Conservation (phyloP, 2,888 invertebrate genomes). For the Monoplex corrugatus region DNA sequence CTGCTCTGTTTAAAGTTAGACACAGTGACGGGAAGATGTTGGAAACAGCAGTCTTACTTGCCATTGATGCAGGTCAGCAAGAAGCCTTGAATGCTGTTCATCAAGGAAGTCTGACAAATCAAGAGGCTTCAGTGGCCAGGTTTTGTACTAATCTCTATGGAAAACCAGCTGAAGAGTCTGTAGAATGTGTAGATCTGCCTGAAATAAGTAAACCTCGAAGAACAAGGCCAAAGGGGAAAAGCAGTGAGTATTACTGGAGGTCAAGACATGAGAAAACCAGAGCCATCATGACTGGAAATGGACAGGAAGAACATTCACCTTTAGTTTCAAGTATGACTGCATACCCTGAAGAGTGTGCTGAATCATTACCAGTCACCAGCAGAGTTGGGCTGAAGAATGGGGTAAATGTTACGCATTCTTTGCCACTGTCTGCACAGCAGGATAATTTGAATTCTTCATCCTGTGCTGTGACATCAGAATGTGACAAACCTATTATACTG, state of each 20-base stretch:
- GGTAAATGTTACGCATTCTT: neutral
- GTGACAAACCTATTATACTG: neutral
- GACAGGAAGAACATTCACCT: neutral
- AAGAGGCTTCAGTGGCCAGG: neutral
- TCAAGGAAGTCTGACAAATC: no score
- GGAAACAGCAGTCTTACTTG: neutral
- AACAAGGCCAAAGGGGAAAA: neutral
- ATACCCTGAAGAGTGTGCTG: neutral
- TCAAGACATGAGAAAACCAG: neutral
- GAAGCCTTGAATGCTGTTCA: no score
- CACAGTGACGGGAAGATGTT: neutral
- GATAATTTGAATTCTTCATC: no score
- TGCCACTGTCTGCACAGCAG: neutral
- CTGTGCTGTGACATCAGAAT: neutral
- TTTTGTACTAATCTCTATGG: neutral
- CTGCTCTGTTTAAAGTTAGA: no score
- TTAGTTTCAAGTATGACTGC: neutral
- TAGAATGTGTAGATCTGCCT: neutral
- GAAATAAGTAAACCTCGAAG: neutral
- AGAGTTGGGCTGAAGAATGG: neutral
- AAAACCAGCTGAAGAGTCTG: neutral
- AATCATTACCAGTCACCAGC: neutral
- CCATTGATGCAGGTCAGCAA: neutral
- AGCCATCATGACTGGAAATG: neutral
- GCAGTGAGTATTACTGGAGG: conserved; percentile 13